phyloP scores from a whole-genome alignment of 1,140 invertebrate genomes.

The Cotesia glomerata region DNA sequence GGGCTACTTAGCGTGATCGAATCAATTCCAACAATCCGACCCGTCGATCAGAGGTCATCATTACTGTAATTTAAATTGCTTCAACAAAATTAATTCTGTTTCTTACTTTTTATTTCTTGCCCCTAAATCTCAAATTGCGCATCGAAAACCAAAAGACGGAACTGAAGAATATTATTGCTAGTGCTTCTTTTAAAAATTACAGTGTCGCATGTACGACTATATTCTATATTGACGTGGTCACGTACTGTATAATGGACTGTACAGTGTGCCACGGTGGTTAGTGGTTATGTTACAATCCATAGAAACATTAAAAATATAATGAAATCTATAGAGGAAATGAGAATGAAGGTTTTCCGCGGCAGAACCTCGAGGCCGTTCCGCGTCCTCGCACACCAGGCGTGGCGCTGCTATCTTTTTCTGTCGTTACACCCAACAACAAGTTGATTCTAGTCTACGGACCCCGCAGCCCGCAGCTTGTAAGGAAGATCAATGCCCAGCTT shows the following conservation, averaged over 20 bases:
- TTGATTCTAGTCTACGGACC: no score
- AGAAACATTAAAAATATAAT: constrained; percentile 40
- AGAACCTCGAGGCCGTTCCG: constrained; percentile 59
- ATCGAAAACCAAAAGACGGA: no score
- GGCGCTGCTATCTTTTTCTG: constrained; percentile 41
- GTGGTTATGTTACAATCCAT: constrained; percentile 38
- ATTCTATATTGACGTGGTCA: no score
- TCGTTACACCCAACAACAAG: constrained; percentile 16
- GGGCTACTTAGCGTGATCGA: constrained; percentile 7
- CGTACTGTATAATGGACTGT: no score
- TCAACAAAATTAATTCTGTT: no score
- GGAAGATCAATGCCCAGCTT: not conserved
- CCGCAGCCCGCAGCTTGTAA: no score
- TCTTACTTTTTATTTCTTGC: no score
- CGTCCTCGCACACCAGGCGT: constrained; percentile 60
- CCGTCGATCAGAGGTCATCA: not conserved
- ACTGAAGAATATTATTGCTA: no score
- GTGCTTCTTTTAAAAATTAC: no score
- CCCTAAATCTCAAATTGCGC: no score
- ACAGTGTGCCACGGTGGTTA: constrained; percentile 26
- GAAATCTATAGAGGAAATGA: constrained; percentile 43
- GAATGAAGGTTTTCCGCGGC: constrained; percentile 40
- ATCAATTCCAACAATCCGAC: not conserved
- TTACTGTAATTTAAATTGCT: no score
- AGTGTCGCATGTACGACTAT: no score